phyloP scores from a whole-genome alignment of 2,113 vertebrate species.

The Rattus norvegicus region DNA sequence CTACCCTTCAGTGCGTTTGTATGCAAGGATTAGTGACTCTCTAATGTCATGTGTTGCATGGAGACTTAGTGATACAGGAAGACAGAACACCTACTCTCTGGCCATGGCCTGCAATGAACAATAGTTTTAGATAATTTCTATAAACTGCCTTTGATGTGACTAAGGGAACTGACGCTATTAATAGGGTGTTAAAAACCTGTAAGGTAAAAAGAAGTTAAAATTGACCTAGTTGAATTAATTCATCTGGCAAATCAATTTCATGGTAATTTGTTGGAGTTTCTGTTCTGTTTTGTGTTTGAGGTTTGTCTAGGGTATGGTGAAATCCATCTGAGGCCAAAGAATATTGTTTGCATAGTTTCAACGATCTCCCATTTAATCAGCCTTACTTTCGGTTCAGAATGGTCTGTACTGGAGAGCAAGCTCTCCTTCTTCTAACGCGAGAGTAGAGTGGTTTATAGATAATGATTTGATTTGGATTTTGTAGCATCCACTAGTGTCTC shows the following conservation, averaged over 20 bases:
- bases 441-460: neutral
- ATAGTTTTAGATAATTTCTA: neutral
- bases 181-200: neutral
- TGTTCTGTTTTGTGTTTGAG: neutral
- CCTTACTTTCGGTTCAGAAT: neutral
- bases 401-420: neutral
- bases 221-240: no score
- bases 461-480: neutral
- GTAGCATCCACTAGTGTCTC: neutral
- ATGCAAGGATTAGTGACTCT: neutral
- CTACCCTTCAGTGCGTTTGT: no score
- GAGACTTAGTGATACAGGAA: neutral
- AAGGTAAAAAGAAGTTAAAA: neutral
- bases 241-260: neutral
- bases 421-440: neutral
- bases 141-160: neutral
- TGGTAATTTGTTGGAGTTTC: neutral
- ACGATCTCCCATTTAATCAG: neutral
- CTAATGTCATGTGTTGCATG: no score
- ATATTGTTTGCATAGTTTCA: neutral
- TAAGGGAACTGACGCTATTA: neutral
- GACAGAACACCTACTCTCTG: neutral
- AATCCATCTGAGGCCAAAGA: neutral
- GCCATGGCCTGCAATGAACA: neutral
- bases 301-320: neutral